These are phyloP conservation scores for Xylophagus ater DNA, from an alignment of 2,888 invertebrate species.

Conservation along the genomic window DNA sequence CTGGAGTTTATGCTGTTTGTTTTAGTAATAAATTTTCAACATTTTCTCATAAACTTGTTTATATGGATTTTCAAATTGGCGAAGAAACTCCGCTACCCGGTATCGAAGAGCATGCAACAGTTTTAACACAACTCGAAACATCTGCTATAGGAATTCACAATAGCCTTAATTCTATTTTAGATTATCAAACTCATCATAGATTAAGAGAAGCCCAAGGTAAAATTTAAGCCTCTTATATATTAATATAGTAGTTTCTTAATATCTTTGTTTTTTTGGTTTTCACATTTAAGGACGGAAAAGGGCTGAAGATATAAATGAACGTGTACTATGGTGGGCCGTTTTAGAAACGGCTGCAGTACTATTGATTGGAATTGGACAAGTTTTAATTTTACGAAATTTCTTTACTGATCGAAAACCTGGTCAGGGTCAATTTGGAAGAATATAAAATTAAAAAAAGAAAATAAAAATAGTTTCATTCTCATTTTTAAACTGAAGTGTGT, in stretches of 20 bases:
- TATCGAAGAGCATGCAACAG: slow-evolving; percentile 78
- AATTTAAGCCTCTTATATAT: not conserved
- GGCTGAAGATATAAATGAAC: slow-evolving; percentile 92
- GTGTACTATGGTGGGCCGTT: slow-evolving; percentile 88
- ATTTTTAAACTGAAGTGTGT: too few relatives aligned
- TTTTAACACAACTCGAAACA: slow-evolving; percentile 91
- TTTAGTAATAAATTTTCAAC: slow-evolving; percentile 99
- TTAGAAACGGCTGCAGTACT: slow-evolving; percentile 79
- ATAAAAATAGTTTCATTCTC: too few relatives aligned
- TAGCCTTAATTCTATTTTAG: slow-evolving; percentile 74
- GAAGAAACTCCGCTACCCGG: slow-evolving; percentile 71
- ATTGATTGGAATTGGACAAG: slow-evolving; percentile 80
- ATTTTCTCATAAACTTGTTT: slow-evolving; percentile 95
- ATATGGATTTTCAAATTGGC: slow-evolving; percentile 95
- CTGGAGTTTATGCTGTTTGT: slow-evolving; percentile 77
- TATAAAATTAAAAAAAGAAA: too few relatives aligned
- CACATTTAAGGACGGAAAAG: slow-evolving; percentile 57
- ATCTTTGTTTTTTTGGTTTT: not conserved
- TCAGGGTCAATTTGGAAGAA: slow-evolving; percentile 33
- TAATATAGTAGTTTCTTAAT: not conserved
- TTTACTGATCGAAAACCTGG: slow-evolving; percentile 61
- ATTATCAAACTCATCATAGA: slow-evolving; percentile 95
- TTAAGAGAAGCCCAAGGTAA: slow-evolving; percentile 77
- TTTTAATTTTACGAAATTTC: slow-evolving; percentile 82
- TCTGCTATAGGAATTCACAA: slow-evolving; percentile 85